A percentile compares a stretch with the other conserved stretches of the same genome.
phyloP scores from a whole-genome alignment of 2,888 invertebrate species.

The Catocala nupta region DNA sequence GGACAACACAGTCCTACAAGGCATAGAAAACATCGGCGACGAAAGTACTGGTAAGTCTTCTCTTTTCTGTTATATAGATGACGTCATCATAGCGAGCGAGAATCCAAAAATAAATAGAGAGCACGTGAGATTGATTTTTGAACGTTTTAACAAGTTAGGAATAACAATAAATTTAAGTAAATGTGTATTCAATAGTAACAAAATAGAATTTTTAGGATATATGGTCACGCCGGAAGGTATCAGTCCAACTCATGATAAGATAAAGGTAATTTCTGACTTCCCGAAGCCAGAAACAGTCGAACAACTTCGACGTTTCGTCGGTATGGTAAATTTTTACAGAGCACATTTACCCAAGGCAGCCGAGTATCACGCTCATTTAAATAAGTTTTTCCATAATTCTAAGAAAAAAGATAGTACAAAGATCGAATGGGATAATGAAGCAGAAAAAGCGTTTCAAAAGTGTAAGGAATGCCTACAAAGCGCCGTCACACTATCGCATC shows the following conservation, averaged over 20 bases:
- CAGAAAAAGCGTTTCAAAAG: background rate
- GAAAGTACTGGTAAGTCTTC: background rate
- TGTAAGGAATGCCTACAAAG: background rate
- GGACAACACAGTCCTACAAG: no score
- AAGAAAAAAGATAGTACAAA: slow-evolving; percentile 3
- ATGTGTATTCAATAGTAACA: slow-evolving; percentile 1
- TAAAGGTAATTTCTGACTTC: background rate
- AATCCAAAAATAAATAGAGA: background rate
- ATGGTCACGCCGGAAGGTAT: slow-evolving; percentile 2
- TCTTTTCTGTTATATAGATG: slow-evolving; percentile 1
- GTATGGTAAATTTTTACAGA: slow-evolving; percentile 13
- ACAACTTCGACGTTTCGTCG: slow-evolving; percentile 6
- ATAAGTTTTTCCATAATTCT: background rate
- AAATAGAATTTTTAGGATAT: slow-evolving; percentile 10
- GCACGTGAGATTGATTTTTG: background rate
- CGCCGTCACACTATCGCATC: background rate
- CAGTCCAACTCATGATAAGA: background rate
- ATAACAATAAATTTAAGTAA: slow-evolving; percentile 13
- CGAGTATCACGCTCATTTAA: background rate
- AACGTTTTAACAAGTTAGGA: background rate
- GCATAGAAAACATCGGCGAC: no score
- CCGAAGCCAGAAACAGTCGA: slow-evolving; percentile 10
- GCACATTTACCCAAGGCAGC: background rate
- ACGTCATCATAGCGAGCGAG: background rate
- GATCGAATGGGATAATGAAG: background rate